Percentiles rank a stretch among this genome's conserved stretches.
phyloP scores from a whole-genome alignment of 2,797 vertebrate genomes.

The Gastrophryne carolinensis region DNA sequence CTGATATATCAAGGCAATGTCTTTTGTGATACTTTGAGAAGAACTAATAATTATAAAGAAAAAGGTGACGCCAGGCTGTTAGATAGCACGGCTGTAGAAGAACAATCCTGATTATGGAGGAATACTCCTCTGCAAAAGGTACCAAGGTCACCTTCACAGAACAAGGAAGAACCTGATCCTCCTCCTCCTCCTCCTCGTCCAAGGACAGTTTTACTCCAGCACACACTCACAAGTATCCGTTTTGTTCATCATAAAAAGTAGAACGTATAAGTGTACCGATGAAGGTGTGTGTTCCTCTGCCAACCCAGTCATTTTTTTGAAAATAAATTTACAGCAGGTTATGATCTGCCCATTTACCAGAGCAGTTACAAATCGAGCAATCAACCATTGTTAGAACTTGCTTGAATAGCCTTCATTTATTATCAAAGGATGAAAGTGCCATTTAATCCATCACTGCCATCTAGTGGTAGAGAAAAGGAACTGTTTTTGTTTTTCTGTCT shows the following conservation, averaged over 20 bases:
- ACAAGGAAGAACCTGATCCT: not conserved
- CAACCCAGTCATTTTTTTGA: not conserved
- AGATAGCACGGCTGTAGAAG: not conserved
- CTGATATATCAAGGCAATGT: too few species aligned
- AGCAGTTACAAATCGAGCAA: slow-evolving; percentile 15
- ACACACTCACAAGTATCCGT: too few species aligned
- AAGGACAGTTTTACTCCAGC: not conserved
- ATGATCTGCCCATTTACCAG: not conserved
- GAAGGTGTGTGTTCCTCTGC: not conserved
- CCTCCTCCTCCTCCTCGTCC: not conserved
- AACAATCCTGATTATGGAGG: not conserved
- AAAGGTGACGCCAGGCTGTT: not conserved
- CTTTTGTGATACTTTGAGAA: not conserved
- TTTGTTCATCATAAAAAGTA: not conserved
- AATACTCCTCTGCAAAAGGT: not conserved
- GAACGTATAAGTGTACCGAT: not conserved
- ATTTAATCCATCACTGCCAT: slow-evolving; percentile 8
- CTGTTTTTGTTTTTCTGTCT: too few species aligned
- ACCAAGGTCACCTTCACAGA: not conserved
- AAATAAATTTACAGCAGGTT: not conserved
- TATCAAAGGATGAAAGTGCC: not conserved
- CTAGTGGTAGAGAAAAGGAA: slow-evolving; percentile 1
- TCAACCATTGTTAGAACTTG: slow-evolving; percentile 12
- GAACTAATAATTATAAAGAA: not conserved
- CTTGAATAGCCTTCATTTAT: not conserved